Evolutionary conservation across 1,140 invertebrate genomes (phyloP), one percentile per base, ranked within the genome.

Genomic region (Agraylea sexmaculata): DNA sequence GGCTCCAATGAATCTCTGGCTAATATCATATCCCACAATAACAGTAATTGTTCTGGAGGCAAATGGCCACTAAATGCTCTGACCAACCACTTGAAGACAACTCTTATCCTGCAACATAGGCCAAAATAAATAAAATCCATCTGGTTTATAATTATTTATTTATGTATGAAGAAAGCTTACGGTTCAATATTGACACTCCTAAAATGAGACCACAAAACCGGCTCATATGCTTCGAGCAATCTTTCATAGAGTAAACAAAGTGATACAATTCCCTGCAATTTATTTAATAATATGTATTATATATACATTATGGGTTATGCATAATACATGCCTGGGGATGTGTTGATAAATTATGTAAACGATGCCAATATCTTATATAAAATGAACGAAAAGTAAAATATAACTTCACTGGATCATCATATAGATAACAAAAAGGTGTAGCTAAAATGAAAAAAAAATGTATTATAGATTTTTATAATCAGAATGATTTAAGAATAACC

Each of bases 21-120:
- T 1, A 97, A 64, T 37, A 96, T 78, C 38, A 87, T 66, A 59
- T 96, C 91, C 91, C 91, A 97, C 6, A 97, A 64, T 22, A 84
- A 76, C 1, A 97, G 65, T 1, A 96, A 65, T 59, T 97, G 90
- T 51, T 93, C 88, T 3, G 87, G 87, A 0, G 87, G 80, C 32
- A 97, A 65, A 56, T 92, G 87, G 0, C 92, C 91, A 49, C 89
- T 93, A 57, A 94, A 97, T 2, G 83, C 89, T 45, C 89, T 70
- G 73, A 95, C 92, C 7, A 97, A 60, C 92, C 92, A 97, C 59
- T 93, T 93, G 56, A 95, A 91, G 2, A 91, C 87, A 13, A 95
- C 76, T 52, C 82, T 75, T 20, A 91, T 68, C n/a, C 86, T 87
- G 48, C 23, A 68, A 60, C 39, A 51, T 51, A 42, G 41, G 42